These are phyloP conservation scores for Platycnemis pennipes DNA, from an alignment of 2,888 invertebrate genomes.

Conservation along the genomic window DNA sequence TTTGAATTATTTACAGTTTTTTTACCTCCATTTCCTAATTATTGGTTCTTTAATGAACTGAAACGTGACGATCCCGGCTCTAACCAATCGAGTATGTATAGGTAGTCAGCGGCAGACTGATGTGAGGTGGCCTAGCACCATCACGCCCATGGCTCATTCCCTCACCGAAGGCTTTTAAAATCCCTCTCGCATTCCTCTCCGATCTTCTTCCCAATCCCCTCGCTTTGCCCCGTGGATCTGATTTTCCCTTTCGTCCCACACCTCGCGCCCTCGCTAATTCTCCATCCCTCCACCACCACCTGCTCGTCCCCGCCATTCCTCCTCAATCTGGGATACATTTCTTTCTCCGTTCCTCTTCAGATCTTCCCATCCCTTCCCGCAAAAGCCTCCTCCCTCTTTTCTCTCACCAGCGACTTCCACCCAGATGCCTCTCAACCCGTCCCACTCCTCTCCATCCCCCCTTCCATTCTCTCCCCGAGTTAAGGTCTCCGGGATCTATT, in stretches of 20 bases:
- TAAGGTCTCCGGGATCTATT: not conserved
- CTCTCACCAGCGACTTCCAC: not conserved
- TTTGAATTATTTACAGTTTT: no score
- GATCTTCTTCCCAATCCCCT: not conserved
- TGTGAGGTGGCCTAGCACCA: not conserved
- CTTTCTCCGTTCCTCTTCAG: not conserved
- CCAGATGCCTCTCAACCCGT: not conserved
- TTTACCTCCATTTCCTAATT: no score
- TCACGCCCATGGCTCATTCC: not conserved
- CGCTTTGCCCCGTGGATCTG: not conserved
- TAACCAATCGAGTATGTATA: no score
- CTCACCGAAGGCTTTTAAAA: not conserved
- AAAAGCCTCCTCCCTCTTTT: not conserved
- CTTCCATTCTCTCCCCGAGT: not conserved
- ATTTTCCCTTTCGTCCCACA: not conserved
- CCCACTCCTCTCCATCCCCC: not conserved
- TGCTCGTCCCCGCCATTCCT: not conserved
- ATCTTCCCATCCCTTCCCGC: not conserved
- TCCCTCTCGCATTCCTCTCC: not conserved
- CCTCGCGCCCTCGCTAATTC: not conserved
- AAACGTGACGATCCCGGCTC: no score
- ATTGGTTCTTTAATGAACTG: no score
- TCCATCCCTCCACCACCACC: not conserved
- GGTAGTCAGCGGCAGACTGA: no score
- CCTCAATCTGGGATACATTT: slow-evolving; percentile 19